Base-by-base conservation (phyloP, 2,888 invertebrate genomes). In the Carcina quercana region DNA sequence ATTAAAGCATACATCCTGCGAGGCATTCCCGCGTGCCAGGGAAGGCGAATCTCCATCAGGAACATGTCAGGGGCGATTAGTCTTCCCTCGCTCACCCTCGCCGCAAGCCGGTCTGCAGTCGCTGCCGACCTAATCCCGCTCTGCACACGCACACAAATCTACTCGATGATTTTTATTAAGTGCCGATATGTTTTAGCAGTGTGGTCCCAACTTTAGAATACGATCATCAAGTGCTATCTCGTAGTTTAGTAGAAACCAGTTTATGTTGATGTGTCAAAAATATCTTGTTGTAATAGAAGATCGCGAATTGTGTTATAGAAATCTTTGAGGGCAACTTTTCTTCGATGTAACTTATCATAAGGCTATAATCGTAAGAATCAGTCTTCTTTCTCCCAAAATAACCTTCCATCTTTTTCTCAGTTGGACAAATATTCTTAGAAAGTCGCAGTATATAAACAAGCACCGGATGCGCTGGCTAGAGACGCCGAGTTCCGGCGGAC, bases 61-160 rank as follows among this genome's bases (percentile, higher is more conserved):
- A 58, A 53, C 66, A 49, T 67, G 70, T 70, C 73, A 67, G 61
- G 56, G 40, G 57, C 67, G 72, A 73, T 74, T 74, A 75, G 50
- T 59, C 54, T 57, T 50, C 50, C 45, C 32, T 37, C 38, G 37
- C 48, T 38, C 35, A 12, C 10, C 26, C 34, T 30, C 11, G 27
- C 15, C 32, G 31, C 35, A 35, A 40, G 40, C 40, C 45, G 40
- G n/a, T 31, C 48, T 17, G 46, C 51, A 37, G 45, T 47, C 47
- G 54, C 50, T 59, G 52, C 50, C 50, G 38, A 48, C 57, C 53
- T 76, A 76, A 78, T 76, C 74, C 70, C 38, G 30, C 11, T 5
- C 5, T 10, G 5, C 22, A 22, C 11, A 11, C 69, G 15, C 17
- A 28, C 15, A 3, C 17, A 17, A 17, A 37, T 53, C 15, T 13